phyloP scores from a whole-genome alignment of 1,140 invertebrate species.

The Manduca sexta region DNA sequence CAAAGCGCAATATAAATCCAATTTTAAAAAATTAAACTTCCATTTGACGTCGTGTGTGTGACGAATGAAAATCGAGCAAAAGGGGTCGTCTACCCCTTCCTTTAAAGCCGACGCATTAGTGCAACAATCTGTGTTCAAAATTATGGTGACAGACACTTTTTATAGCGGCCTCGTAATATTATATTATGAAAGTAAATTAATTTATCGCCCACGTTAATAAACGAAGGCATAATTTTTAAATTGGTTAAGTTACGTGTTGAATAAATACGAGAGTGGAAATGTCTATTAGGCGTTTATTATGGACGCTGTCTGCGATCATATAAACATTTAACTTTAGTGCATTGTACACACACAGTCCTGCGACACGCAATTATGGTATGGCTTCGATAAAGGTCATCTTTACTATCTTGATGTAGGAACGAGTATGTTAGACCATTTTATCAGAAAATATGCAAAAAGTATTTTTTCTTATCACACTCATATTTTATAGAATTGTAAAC shows the following conservation, averaged over 20 bases:
- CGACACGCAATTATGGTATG: no score
- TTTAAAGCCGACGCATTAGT: constrained; percentile 38
- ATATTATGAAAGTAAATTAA: constrained; percentile 55
- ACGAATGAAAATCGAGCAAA: constrained; percentile 49
- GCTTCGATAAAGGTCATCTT: no score
- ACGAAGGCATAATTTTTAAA: constrained; percentile 34
- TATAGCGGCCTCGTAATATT: constrained; percentile 41
- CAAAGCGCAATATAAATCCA: constrained; percentile 59
- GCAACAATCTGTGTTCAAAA: constrained; percentile 61
- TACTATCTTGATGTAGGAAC: no score
- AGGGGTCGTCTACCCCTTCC: constrained; percentile 49
- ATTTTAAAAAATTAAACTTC: constrained; percentile 67
- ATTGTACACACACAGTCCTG: no score
- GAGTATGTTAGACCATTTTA: no score
- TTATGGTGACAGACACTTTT: constrained; percentile 61
- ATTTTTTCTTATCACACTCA: no score
- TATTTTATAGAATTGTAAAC: no score
- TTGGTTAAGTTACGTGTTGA: constrained; percentile 21
- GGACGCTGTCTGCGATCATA: not conserved
- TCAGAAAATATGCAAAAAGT: no score
- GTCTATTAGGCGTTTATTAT: not conserved
- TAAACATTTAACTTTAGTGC: constrained; percentile 1
- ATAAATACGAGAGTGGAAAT: not conserved
- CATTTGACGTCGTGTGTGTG: constrained; percentile 60
- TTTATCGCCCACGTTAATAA: constrained; percentile 49